A percentile compares a stretch with the other conserved stretches of the same genome.
phyloP scores from a whole-genome alignment of 2,113 vertebrate species.

The Empidonax alnorum region DNA sequence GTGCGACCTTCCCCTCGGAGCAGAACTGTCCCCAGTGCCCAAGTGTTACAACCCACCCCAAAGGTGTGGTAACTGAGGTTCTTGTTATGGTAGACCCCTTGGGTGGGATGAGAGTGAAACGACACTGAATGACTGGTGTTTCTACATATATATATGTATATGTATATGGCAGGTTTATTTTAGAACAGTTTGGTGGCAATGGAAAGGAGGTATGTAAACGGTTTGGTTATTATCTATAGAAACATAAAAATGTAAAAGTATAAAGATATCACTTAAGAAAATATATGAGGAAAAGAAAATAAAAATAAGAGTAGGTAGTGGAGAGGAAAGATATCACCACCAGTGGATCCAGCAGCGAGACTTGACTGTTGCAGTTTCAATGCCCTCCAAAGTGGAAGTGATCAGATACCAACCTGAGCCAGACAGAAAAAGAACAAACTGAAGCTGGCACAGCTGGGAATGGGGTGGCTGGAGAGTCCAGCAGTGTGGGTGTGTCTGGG shows the following conservation, averaged over 20 bases:
- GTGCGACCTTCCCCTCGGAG: fast-evolving
- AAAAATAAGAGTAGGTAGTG: neutral
- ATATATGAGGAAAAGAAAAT: neutral
- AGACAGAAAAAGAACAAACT: neutral
- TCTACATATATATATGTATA: neutral
- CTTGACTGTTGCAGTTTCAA: neutral
- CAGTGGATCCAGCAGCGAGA: neutral
- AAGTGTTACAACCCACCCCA: neutral
- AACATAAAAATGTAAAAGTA: neutral
- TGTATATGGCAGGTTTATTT: neutral
- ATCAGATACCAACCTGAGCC: neutral
- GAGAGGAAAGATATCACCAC: neutral
- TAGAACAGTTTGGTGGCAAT: neutral
- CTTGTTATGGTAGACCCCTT: neutral
- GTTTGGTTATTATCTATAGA: neutral
- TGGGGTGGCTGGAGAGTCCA: neutral
- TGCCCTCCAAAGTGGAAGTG: neutral
- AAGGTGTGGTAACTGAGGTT: neutral
- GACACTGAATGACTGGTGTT: neutral
- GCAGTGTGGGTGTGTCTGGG: neutral
- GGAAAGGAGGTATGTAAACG: neutral
- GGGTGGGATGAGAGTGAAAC: neutral
- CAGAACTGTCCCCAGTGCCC: neutral
- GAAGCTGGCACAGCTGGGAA: neutral
- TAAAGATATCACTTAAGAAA: neutral